phyloP scores from a whole-genome alignment of 2,113 vertebrate genomes.

The Climacteris rufus region DNA sequence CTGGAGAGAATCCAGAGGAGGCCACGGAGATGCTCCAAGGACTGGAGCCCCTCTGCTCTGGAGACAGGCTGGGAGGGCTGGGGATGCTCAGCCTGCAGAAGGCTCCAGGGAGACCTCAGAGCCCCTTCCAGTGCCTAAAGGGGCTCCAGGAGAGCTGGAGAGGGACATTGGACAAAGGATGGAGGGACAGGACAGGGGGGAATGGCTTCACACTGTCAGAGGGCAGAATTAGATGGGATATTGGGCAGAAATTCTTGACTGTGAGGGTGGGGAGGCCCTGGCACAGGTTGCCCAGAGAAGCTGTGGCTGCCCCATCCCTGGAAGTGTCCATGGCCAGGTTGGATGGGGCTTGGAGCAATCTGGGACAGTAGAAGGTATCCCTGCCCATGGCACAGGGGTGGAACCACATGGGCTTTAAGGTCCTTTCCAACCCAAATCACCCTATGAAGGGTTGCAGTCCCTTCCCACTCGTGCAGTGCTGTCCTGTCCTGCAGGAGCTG shows the following conservation, averaged over 20 bases:
- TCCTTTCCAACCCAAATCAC: not conserved
- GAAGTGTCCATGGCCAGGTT: rapidly evolving
- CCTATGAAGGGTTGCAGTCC: not conserved
- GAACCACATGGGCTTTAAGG: not conserved
- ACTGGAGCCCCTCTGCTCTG: not conserved
- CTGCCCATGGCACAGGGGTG: rapidly evolving
- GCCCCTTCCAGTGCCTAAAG: rapidly evolving
- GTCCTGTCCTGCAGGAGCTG: not conserved
- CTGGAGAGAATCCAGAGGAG: not conserved
- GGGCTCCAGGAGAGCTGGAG: not conserved
- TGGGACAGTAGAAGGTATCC: not conserved
- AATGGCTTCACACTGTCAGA: not conserved
- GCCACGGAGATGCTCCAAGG: not conserved
- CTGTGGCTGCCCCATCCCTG: not conserved
- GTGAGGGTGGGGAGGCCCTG: rapidly evolving
- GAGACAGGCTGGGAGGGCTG: not conserved
- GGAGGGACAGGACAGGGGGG: not conserved
- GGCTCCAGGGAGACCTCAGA: not conserved
- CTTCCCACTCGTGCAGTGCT: not conserved
- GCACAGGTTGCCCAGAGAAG: not conserved
- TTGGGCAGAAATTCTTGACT: rapidly evolving
- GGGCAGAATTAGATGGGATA: rapidly evolving
- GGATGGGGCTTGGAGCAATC: rapidly evolving
- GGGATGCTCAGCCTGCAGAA: not conserved
- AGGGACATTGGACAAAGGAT: not conserved